Conservation (phyloP, 1,140 invertebrate species). For the Myzus persicae region DNA sequence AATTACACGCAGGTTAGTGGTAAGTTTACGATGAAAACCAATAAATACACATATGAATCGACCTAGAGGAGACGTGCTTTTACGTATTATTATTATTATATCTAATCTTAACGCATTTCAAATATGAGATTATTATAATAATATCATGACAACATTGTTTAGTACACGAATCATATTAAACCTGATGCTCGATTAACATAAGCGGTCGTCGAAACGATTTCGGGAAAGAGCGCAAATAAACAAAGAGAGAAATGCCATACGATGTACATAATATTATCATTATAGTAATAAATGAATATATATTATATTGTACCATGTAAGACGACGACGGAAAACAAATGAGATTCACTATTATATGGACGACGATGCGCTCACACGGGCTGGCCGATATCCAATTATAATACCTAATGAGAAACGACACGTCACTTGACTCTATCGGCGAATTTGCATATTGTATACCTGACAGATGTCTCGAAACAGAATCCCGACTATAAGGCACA, state of each 20-base stretch:
- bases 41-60: neutral
- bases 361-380: neutral
- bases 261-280: neutral
- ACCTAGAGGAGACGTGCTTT: neutral
- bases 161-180: neutral
- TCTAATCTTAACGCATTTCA: neutral
- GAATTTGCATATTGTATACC: constrained; percentile 29
- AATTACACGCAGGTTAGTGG: neutral
- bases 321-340: neutral
- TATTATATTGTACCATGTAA: neutral
- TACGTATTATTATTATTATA: no score
- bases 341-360: neutral
- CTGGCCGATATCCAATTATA: constrained; percentile 46
- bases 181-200: neutral
- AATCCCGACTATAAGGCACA: neutral
- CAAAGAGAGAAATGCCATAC: neutral
- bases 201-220: neutral
- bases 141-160: neutral
- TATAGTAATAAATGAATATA: neutral
- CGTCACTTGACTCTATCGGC: neutral
- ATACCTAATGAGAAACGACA: constrained; percentile 38
- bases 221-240: neutral
- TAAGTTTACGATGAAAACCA: neutral
- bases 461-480: constrained; percentile 25
- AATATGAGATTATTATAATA: neutral